These are phyloP conservation scores for Rhabdomys pumilio DNA, from an alignment of 2,797 vertebrate genomes.

Conservation along the genomic window DNA sequence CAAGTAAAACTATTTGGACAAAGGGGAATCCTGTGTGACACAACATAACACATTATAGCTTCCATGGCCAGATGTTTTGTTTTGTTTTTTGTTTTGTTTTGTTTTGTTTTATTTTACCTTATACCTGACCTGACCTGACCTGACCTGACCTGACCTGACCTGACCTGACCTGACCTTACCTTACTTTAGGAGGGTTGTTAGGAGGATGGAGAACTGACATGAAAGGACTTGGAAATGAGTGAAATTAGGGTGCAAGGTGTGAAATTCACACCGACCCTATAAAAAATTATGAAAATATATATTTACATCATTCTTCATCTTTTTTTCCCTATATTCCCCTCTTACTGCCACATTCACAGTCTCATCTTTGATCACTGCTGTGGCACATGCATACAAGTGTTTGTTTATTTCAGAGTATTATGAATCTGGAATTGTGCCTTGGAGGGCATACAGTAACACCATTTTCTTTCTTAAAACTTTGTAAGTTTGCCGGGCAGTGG, in stretches of 20 bases:
- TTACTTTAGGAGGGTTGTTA: not conserved
- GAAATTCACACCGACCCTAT: not conserved
- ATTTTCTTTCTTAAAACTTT: not conserved
- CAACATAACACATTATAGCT: not conserved
- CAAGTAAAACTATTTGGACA: not conserved
- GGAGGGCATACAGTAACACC: not conserved
- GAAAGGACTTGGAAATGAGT: not conserved
- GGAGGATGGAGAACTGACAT: not conserved
- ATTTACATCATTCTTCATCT: not conserved
- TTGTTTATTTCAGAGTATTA: not conserved
- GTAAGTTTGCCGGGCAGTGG: not conserved
- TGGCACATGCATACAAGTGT: not conserved
- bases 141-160: too few relatives aligned
- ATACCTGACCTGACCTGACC: too few relatives aligned
- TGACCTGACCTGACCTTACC: too few relatives aligned
- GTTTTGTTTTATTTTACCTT: too few relatives aligned
- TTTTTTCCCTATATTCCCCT: too few relatives aligned
- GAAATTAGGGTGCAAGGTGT: not conserved
- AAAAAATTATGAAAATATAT: not conserved
- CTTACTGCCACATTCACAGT: not conserved
- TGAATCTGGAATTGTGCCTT: not conserved
- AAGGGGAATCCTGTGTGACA: not conserved
- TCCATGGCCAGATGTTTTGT: not conserved
- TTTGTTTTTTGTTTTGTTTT: not conserved
- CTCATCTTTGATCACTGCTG: too few relatives aligned